A percentile compares a stretch with the other conserved stretches of the same genome.
Evolutionary conservation across 2,797 vertebrate species (phyloP).

Genomic region (Anguilla megastoma): DNA sequence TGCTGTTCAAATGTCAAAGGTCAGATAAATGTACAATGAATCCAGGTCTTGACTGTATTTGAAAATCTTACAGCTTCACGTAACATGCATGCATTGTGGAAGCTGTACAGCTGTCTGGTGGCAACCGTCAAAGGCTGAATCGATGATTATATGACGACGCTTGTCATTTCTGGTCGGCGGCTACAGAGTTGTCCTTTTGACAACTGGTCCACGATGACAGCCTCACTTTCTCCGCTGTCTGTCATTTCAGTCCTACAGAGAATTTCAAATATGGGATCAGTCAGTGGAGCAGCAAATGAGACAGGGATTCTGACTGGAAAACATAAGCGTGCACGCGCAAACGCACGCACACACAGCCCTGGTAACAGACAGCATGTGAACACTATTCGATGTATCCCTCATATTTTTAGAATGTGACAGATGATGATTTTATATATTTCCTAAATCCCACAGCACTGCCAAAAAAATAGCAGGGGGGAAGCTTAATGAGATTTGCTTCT

Average conservation of each 20-base stretch:
- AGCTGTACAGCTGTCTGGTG: not conserved
- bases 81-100: not conserved
- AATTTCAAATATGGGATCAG: not conserved
- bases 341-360: not conserved
- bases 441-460: conserved; percentile 36
- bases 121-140: not conserved
- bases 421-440: conserved; percentile 35
- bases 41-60: not conserved
- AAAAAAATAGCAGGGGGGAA: conserved; percentile 33
- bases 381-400: not conserved
- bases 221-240: not conserved
- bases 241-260: not conserved
- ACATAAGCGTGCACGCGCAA: too few relatives aligned
- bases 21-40: not conserved
- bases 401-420: conserved; percentile 22
- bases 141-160: not conserved
- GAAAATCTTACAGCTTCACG: not conserved
- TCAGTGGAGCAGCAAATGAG: not conserved
- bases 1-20: not conserved
- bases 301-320: not conserved
- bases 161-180: not conserved
- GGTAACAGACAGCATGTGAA: conserved; percentile 20
- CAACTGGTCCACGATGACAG: not conserved
- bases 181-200: not conserved
- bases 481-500: conserved; percentile 76